Conservation (phyloP, 2,113 vertebrate species). For the Anguilla rostrata region DNA sequence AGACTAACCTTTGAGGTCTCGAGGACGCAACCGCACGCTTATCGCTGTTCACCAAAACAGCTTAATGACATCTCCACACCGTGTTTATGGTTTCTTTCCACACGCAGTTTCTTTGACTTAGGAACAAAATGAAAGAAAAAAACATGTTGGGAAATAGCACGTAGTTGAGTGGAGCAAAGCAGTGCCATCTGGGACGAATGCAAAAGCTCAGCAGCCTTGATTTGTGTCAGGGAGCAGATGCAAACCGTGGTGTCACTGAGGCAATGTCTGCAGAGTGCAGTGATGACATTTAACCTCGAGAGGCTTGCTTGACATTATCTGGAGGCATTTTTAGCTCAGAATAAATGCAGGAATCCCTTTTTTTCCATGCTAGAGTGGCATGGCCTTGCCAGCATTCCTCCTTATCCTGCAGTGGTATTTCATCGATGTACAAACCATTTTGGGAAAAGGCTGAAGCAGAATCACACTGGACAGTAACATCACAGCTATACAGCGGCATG, state of each 20-base stretch:
- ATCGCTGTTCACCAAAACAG: not conserved
- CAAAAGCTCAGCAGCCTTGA: not conserved
- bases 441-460: conserved; percentile 57
- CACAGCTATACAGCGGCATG: too few relatives aligned
- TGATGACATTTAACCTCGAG: conserved; percentile 13
- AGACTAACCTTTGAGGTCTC: not conserved
- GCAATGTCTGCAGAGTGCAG: not conserved
- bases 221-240: not conserved
- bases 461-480: not conserved
- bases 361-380: conserved; percentile 58
- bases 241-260: not conserved
- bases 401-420: conserved; percentile 62
- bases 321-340: conserved; percentile 61
- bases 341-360: conserved; percentile 67
- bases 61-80: not conserved
- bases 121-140: not conserved
- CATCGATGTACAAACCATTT: conserved; percentile 63
- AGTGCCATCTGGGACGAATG: not conserved
- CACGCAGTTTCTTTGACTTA: not conserved
- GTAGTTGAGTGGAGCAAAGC: not conserved
- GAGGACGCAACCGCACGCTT: not conserved
- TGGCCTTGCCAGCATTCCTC: conserved; percentile 41
- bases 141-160: conserved; percentile 2
- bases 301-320: conserved; percentile 63
- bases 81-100: not conserved